Base-by-base conservation (phyloP, 2,888 invertebrate genomes). In the Drosophila rubida region DNA sequence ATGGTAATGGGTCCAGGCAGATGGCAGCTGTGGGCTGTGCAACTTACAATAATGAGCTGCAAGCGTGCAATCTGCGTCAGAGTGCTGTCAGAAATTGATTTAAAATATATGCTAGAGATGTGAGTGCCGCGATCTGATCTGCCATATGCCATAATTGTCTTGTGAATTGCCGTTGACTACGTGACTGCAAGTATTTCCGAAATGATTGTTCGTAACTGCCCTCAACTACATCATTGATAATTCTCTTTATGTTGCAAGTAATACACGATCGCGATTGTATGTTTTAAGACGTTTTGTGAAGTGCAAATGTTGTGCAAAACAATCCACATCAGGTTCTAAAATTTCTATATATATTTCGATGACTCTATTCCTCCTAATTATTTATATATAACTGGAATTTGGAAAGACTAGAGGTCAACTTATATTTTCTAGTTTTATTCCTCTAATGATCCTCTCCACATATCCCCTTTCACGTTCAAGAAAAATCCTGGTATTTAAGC, bases 21-120 rank as follows among this genome's bases (percentile, higher is more conserved):
- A 53, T 60, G 53, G 13, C 25, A 19, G 44, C 13, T 23, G 27
- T 45, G 45, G 37, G 37, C 54, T 45, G 45, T 44, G 54, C 64
- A 61, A 63, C 60, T 69, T 69, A 54, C 30, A 27, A 27, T 68
- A 80, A 87, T 87, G 87, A 78, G 69, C 55, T 59, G 55, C 59
- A 49, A 69, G 61, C 44, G 60, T 75, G 75, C 60, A 75, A 75
- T 75, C 61, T 71, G 55, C 42, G 60, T 58, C 59, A 60, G 45
- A 42, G 32, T 4, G 48, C 62, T 63, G 70, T 64, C 55, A 35
- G 44, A 71, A 80, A 78, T 74, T 80, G 78, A 78, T 70, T 75
- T 85, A 78, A 75, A 78, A 32, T 67, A 72, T 72, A 76, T 59
- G 39, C 32, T 55, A 25, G 25, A 25, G 25, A 25, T 54, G 13